Base-by-base conservation (phyloP, 92 coral and sea anemone genomes). In the Parazoanthus swiftii region DNA sequence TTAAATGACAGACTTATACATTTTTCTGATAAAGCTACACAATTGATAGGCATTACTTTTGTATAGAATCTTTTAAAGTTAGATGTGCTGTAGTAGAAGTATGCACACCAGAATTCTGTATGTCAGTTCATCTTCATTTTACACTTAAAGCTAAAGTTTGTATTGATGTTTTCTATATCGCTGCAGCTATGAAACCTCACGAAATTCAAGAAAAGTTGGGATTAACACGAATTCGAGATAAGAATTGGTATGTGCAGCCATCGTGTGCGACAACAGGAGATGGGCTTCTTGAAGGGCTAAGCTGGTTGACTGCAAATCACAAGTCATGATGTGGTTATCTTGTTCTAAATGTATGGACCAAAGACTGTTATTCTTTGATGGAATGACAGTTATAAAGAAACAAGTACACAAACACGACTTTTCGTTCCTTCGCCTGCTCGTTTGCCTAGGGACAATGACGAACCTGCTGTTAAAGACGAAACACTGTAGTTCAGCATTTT, bases 181-280 rank as follows among this genome's bases (percentile, higher is more conserved):
- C 91, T 89, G 15, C 86, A 97, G 99, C 99, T 13, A 90, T 97
- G 90, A 97, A 95, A 86, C 99, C 99, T 3, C 94, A 94, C 86
- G 97, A 97, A 92, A 85, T 97, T 73, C 97, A 97, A 90, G 99
- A 97, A 83, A 94, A 93, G 91, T 90, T 97, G 73, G 89, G 93
- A 73, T 94, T 97, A 44, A 85, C 95, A 78, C 87, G 86, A 63
- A 90, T 92, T 58, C 90, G 98, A 82, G 98, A 97, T 66, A 89
- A 97, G 86, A 97, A 95, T 71, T 97, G 99, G 99, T 97, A 95
- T 70, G 99, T 97, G 13, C 99, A 97, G 77, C 99, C 99, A 3
- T 94, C 98, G 7, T 97, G 99, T 85, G 99, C 98, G 5, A 97
- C 99, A 18, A 92, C 99, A 86, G 99, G 98, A 33, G 99, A 97